Conservation (phyloP, 2,888 invertebrate species). For the Chrysodeixis includens region DNA sequence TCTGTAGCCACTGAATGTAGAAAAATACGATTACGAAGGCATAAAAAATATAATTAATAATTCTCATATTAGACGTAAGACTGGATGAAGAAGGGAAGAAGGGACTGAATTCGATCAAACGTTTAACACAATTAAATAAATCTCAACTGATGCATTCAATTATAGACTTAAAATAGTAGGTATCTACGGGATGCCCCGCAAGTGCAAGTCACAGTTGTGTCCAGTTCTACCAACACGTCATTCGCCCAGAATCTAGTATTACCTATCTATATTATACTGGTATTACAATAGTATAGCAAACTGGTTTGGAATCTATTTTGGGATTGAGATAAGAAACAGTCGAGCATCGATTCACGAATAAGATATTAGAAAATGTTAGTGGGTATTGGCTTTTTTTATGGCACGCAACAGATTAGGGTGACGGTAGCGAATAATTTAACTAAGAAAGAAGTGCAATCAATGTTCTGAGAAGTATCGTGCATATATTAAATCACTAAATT, state of each 20-base stretch:
- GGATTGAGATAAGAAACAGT: not conserved
- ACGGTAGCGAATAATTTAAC: not conserved
- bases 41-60: too few relatives aligned
- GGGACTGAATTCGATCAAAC: not conserved
- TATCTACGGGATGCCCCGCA: slow-evolving; percentile 6
- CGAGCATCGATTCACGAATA: too few relatives aligned
- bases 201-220: slow-evolving; percentile 1
- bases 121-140: not conserved
- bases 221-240: not conserved
- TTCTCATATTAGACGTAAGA: too few relatives aligned
- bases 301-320: not conserved
- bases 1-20: not conserved
- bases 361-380: not conserved
- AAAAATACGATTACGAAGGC: too few relatives aligned
- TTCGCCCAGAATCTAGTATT: not conserved
- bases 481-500: not conserved
- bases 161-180: slow-evolving; percentile 15
- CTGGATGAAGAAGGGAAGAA: too few relatives aligned
- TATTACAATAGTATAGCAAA: not conserved
- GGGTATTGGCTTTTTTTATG: not conserved
- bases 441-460: not conserved
- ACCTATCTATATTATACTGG: not conserved
- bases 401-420: not conserved
- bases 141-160: not conserved
- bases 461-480: not conserved